Evolutionary conservation across 2,113 vertebrate genomes (phyloP).

Genomic region (Pelvicachromis taeniatus): DNA sequence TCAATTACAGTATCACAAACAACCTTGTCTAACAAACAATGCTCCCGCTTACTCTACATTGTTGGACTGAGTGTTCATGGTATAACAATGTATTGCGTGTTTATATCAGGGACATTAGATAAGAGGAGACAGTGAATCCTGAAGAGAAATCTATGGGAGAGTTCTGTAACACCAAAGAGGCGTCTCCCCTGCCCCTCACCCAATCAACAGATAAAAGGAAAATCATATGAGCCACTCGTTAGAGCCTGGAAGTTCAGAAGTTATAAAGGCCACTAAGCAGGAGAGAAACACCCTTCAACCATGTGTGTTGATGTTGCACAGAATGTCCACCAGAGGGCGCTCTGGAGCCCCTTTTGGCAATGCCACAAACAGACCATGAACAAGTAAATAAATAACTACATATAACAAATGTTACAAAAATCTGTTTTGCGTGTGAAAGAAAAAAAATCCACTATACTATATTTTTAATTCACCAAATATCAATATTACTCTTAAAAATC

Average conservation of each 20-base stretch:
- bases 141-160: background rate
- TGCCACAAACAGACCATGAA: background rate
- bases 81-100: background rate
- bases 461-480: background rate
- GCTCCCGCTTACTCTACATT: background rate
- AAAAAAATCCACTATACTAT: background rate
- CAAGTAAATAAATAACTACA: background rate
- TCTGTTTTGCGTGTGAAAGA: rapidly evolving
- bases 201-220: background rate
- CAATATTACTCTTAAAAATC: background rate
- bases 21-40: background rate
- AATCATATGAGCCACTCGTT: background rate
- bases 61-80: background rate
- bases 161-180: background rate
- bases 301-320: background rate
- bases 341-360: background rate
- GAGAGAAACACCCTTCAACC: background rate
- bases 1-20: background rate
- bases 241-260: background rate
- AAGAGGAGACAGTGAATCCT: background rate
- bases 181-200: background rate
- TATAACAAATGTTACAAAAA: background rate
- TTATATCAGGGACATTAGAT: background rate
- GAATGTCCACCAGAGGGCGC: background rate
- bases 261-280: background rate